Conservation (phyloP, 2,888 invertebrate genomes). For the Agriopis leucophaearia region DNA sequence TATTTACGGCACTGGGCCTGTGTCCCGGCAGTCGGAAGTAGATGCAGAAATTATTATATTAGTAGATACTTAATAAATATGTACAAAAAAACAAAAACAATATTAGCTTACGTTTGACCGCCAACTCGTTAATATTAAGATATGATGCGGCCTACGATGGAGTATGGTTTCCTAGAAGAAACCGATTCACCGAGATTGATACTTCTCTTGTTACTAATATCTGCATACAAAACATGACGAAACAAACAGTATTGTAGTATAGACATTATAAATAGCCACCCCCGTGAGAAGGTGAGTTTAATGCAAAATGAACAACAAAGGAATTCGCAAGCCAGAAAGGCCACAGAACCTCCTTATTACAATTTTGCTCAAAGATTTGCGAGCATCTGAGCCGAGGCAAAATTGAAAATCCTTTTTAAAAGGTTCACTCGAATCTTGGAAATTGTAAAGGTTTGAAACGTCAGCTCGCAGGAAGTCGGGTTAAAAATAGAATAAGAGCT, state of each 20-base stretch:
- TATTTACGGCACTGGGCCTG: too few relatives aligned
- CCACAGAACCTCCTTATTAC: slow-evolving; percentile 37
- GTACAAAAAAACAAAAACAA: too few relatives aligned
- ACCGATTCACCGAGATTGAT: too few relatives aligned
- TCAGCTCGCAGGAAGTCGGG: slow-evolving; percentile 22
- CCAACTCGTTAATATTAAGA: too few relatives aligned
- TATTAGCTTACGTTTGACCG: too few relatives aligned
- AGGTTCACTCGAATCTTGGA: slow-evolving; percentile 30
- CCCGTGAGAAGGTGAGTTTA: slow-evolving; percentile 6
- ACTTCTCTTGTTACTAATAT: too few relatives aligned
- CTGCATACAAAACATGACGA: slow-evolving; percentile 4
- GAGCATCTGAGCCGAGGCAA: slow-evolving; percentile 32
- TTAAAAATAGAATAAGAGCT: slow-evolving; percentile 13
- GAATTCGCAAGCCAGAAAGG: slow-evolving; percentile 24
- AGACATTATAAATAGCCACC: slow-evolving; percentile 2
- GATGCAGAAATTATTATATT: too few relatives aligned
- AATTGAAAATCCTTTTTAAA: slow-evolving; percentile 47
- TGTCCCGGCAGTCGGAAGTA: too few relatives aligned
- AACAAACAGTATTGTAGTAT: slow-evolving; percentile 6
- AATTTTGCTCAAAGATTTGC: slow-evolving; percentile 44
- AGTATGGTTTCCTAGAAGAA: too few relatives aligned
- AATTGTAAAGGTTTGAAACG: slow-evolving; percentile 39
- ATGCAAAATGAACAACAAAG: slow-evolving; percentile 32
- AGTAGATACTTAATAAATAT: too few relatives aligned
- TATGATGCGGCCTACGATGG: too few relatives aligned